These are phyloP conservation scores for Sicus ferrugineus DNA, from an alignment of 2,888 invertebrate species.

Conservation along the genomic window DNA sequence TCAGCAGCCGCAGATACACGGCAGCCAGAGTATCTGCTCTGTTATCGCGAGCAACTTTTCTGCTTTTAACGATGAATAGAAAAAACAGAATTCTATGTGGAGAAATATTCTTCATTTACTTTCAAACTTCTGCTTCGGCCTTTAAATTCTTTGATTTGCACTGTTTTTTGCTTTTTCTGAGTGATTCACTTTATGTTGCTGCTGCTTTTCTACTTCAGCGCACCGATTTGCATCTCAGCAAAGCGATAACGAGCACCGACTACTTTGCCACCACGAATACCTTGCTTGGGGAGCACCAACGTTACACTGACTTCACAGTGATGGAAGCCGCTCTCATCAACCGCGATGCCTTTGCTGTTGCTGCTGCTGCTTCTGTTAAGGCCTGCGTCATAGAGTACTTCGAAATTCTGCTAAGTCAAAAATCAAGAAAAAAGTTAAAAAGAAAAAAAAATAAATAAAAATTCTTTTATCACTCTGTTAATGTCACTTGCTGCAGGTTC, in stretches of 20 bases:
- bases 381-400: not conserved
- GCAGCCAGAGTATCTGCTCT: too few relatives aligned
- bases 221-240: not conserved
- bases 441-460: not conserved
- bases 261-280: constrained; percentile 8
- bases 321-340: not conserved
- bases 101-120: not conserved
- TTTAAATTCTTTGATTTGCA: not conserved
- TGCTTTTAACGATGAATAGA: too few relatives aligned
- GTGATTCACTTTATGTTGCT: not conserved
- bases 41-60: too few relatives aligned
- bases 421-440: not conserved
- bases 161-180: constrained; percentile 3
- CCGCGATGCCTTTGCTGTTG: constrained; percentile 18
- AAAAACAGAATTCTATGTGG: too few relatives aligned
- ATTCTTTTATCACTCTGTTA: too few relatives aligned
- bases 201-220: not conserved
- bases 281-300: constrained; percentile 38
- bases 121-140: not conserved
- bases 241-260: not conserved
- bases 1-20: too few relatives aligned
- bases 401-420: not conserved
- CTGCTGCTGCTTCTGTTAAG: not conserved
- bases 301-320: constrained; percentile 32
- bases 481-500: too few relatives aligned